Conservation (phyloP, 2,888 invertebrate species). For the Parnassius apollo region DNA sequence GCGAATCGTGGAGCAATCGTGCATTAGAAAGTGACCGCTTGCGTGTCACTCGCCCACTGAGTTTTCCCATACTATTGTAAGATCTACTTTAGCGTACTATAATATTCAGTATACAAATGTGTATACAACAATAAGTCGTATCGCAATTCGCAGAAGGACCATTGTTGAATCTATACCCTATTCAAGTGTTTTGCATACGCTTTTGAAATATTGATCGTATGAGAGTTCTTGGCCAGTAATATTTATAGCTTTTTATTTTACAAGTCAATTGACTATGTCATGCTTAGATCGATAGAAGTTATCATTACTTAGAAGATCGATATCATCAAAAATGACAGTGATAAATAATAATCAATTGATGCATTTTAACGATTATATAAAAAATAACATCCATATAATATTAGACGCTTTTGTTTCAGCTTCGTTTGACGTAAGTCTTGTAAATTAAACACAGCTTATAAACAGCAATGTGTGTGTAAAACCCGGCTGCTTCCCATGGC, state of each 20-base stretch:
- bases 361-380: background rate
- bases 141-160: too few relatives aligned
- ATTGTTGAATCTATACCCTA: too few relatives aligned
- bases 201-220: too few relatives aligned
- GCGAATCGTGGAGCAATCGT: slow-evolving; percentile 9
- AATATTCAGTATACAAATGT: background rate
- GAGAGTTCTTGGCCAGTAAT: too few relatives aligned
- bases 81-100: slow-evolving; percentile 3
- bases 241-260: too few relatives aligned
- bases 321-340: too few relatives aligned
- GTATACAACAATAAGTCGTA: too few relatives aligned
- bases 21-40: slow-evolving; percentile 18
- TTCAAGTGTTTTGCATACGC: too few relatives aligned
- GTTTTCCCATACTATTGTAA: slow-evolving; percentile 12
- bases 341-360: too few relatives aligned
- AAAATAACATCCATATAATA: background rate
- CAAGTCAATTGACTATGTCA: too few relatives aligned
- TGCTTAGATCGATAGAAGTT: too few relatives aligned
- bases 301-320: too few relatives aligned
- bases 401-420: background rate
- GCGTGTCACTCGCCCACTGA: slow-evolving; percentile 18
- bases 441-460: slow-evolving; percentile 16
- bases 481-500: slow-evolving; percentile 20
- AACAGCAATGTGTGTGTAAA: slow-evolving; percentile 11
- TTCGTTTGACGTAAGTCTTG: background rate